phyloP scores from a whole-genome alignment of 2,888 invertebrate species.

The Capitulum mitella region DNA sequence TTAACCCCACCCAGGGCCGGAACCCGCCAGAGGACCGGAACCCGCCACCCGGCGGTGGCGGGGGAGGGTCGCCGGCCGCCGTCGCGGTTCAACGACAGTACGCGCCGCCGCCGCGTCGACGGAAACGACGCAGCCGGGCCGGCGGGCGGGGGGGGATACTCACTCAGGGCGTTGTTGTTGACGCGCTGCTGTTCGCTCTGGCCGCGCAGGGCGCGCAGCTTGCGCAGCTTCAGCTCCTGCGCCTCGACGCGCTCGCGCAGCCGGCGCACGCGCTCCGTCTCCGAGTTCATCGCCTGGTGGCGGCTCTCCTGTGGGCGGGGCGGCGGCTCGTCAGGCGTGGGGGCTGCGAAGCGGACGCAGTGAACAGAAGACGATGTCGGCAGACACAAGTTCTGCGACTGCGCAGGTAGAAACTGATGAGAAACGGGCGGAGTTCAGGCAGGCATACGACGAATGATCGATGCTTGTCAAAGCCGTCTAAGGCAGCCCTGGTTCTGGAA shows the following conservation, averaged over 20 bases:
- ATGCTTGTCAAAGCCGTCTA: no score
- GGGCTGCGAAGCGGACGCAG: no score
- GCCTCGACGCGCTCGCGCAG: slow-evolving; percentile 59
- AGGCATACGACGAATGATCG: no score
- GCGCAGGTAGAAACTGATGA: no score
- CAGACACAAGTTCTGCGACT: no score
- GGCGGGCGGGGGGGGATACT: slow-evolving; percentile 51
- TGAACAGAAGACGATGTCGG: no score
- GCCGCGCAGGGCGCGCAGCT: slow-evolving; percentile 81
- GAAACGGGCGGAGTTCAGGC: no score
- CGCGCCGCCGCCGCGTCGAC: neutral
- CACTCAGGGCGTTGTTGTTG: slow-evolving; percentile 81
- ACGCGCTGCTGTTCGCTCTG: slow-evolving; percentile 89
- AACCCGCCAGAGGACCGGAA: no score
- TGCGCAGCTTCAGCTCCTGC: slow-evolving; percentile 86
- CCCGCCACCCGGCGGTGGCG: no score
- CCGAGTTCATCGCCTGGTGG: slow-evolving; percentile 34
- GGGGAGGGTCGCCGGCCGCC: neutral
- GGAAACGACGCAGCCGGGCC: neutral
- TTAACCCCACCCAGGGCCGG: no score
- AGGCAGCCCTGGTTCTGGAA: no score
- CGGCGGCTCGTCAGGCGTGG: no score
- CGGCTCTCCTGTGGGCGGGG: slow-evolving; percentile 30
- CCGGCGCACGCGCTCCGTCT: slow-evolving; percentile 35
- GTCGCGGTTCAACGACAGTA: neutral